Evolutionary conservation across 2,888 invertebrate genomes (phyloP), one percentile per base, ranked within the genome.

Genomic region (Prosopocoilus inquinatus): DNA sequence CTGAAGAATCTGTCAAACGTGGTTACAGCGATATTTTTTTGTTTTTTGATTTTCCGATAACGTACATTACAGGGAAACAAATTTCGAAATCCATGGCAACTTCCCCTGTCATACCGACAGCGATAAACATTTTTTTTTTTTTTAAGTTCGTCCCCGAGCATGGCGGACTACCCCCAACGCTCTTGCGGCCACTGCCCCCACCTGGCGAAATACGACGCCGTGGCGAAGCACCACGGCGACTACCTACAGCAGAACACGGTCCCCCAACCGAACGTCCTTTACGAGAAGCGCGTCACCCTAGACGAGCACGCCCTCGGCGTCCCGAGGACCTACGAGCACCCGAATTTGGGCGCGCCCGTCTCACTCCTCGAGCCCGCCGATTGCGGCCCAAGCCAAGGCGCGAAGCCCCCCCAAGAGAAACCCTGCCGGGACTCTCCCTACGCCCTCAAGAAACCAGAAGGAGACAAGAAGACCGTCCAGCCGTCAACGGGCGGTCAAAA

Each of bases 151-250:
- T 28, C 7, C 1, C 3, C 5, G 20, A 20, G 4, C 16, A 75
- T 75, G 74, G 61, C 74, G 16, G 74, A 75, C 60, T 70, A 69
- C 62, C 72, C 72, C 2, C 50, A 67, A 1, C 57, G 70, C 49
- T 57, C 64, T 5, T 74, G 74, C 50, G 72, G 70, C 2, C 64
- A 66, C 7, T 74, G 75, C 58, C 70, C 70, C 7, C 57, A 68
- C 36, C 33, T 65, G 20, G 72, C 66, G 9, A 64, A 64, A 16
- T 74, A 70, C 55, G 63, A 64, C 39, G 53, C 55, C 45, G 62
- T 64, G 59, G 64, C 60, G 1, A 55, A 64, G 13, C 61, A 64
- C 38, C 55, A 62, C 12, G 65, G 64, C 11, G 65, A 68, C 55
- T 67, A 65, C 55, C 57, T 70, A 36, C 49, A 65, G 36, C 58